These are phyloP conservation scores for Heliocidaris erythrogramma DNA, from an alignment of 35 echinoderm and acorn worm genomes.

Conservation along the genomic window DNA sequence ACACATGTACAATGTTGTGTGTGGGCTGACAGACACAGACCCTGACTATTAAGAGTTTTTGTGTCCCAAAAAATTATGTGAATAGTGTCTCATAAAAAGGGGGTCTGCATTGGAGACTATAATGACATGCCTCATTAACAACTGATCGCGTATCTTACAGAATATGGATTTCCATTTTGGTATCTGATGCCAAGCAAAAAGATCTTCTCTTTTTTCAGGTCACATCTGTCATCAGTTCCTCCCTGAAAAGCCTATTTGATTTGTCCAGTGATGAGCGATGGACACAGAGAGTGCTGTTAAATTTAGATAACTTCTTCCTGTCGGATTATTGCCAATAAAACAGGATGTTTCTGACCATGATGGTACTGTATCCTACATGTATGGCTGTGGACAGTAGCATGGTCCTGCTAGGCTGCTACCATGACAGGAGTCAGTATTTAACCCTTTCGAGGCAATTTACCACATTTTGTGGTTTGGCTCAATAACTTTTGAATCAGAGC, in stretches of 20 bases:
- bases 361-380: background rate
- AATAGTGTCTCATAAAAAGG: too few species aligned
- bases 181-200: too few species aligned
- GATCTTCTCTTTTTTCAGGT: background rate
- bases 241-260: background rate
- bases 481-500: too few species aligned
- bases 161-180: background rate
- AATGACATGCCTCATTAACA: background rate
- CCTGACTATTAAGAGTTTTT: too few species aligned
- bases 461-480: too few species aligned
- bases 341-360: background rate
- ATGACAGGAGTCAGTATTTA: too few species aligned
- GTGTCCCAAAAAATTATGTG: too few species aligned
- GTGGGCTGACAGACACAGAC: too few species aligned
- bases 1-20: too few species aligned
- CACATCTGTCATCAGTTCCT: background rate
- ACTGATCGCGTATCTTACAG: background rate
- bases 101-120: background rate
- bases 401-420: too few species aligned
- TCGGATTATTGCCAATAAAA: background rate
- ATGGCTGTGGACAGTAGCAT: background rate
- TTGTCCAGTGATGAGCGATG: background rate
- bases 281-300: background rate
- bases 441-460: too few species aligned
- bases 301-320: background rate